Conservation (phyloP, 64 coral and sea anemone genomes). For the Stichodactyla mertensii region DNA sequence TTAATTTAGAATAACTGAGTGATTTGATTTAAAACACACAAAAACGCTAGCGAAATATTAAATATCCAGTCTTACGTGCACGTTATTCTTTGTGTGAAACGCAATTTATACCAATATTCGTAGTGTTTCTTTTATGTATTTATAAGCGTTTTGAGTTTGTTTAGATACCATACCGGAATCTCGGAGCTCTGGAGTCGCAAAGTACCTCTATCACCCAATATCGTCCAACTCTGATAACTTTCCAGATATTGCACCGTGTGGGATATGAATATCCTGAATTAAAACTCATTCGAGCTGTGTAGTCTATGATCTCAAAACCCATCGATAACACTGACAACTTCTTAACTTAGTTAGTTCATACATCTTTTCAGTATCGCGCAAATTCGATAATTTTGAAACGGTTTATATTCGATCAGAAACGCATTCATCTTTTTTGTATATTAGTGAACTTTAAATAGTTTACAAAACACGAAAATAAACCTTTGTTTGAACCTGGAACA, state of each 20-base stretch:
- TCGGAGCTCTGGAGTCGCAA: not conserved
- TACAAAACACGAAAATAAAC: not conserved
- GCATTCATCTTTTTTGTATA: not conserved
- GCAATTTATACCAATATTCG: not conserved
- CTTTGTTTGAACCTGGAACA: constrained; percentile 4
- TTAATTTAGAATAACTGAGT: not conserved
- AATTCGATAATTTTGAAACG: not conserved
- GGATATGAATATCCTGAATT: not conserved
- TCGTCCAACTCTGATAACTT: not conserved
- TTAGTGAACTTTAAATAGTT: not conserved
- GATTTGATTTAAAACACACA: not conserved
- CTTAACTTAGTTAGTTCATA: not conserved
- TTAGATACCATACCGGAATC: constrained; percentile 14
- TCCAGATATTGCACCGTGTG: not conserved
- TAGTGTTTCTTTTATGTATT: not conserved
- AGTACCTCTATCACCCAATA: not conserved
- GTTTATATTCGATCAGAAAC: too few species aligned
- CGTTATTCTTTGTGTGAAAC: not conserved
- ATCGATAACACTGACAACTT: not conserved
- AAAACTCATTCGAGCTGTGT: not conserved
- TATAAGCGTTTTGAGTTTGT: constrained; percentile 3
- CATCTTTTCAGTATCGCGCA: not conserved
- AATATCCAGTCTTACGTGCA: not conserved
- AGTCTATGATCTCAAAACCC: not conserved
- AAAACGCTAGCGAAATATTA: not conserved